phyloP scores from a whole-genome alignment of 1,140 invertebrate species.

The Drosophila tropicalis region DNA sequence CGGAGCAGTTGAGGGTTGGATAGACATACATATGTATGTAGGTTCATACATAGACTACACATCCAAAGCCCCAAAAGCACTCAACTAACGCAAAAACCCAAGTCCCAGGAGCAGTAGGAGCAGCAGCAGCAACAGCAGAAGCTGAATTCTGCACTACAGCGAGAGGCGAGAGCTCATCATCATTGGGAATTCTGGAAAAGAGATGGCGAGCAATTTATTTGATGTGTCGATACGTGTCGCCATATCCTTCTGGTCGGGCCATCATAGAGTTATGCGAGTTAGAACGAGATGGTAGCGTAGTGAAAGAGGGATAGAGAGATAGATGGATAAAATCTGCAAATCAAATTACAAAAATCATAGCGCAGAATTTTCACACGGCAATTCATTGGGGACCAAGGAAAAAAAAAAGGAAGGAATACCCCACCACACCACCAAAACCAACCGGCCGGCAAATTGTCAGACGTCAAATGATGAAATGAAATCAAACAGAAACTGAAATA shows the following conservation, averaged over 20 bases:
- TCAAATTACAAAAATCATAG: conserved; percentile 81
- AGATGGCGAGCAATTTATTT: conserved; percentile 62
- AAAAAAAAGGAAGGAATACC: neutral
- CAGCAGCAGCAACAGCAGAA: neutral
- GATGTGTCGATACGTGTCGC: conserved; percentile 66
- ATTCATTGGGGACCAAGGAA: conserved; percentile 54
- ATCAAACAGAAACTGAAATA: conserved; percentile 71
- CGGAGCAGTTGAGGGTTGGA: conserved; percentile 6
- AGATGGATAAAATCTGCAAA: conserved; percentile 68
- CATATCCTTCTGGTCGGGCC: conserved; percentile 24
- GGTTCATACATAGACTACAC: neutral
- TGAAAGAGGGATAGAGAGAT: conserved; percentile 5
- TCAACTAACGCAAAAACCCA: conserved; percentile 58
- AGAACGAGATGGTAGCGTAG: neutral
- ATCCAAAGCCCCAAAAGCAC: conserved; percentile 48
- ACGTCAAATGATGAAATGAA: conserved; percentile 79
- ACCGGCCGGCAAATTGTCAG: conserved; percentile 74
- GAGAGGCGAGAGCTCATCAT: conserved; percentile 38
- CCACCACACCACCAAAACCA: conserved; percentile 27
- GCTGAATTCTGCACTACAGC: neutral
- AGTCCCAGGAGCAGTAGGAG: conserved; percentile 46
- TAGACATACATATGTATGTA: too few relatives aligned
- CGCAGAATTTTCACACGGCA: conserved; percentile 77
- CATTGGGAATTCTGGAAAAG: conserved; percentile 54
- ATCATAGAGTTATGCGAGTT: neutral